Conservation (phyloP, 2,888 invertebrate species). For the Plebejus argus region DNA sequence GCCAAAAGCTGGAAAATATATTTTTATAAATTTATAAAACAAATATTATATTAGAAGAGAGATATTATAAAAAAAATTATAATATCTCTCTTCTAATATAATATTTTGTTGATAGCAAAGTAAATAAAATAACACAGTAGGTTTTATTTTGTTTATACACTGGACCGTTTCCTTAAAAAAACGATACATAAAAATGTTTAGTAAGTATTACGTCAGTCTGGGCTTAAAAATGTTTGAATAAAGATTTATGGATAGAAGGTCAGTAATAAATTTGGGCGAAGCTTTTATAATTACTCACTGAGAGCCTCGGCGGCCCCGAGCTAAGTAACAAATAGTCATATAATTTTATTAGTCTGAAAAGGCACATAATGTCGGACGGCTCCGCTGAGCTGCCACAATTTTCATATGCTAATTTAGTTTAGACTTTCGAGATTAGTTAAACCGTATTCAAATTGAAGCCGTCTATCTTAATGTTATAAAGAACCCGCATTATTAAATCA, state of each 20-base stretch:
- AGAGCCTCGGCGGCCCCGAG: constrained; percentile 46
- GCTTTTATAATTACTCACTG: constrained; percentile 59
- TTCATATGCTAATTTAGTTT: constrained; percentile 27
- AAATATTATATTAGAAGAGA: too few species aligned
- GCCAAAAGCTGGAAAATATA: not conserved
- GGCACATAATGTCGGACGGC: constrained; percentile 35
- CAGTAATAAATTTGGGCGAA: constrained; percentile 57
- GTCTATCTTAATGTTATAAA: constrained; percentile 10
- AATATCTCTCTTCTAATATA: too few species aligned
- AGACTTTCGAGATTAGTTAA: constrained; percentile 25
- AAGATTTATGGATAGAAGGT: constrained; percentile 52
- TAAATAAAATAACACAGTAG: too few species aligned
- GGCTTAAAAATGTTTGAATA: constrained; percentile 49
- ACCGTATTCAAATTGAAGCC: constrained; percentile 3
- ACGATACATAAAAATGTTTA: not conserved
- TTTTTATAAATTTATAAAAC: too few species aligned
- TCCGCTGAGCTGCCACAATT: constrained; percentile 28
- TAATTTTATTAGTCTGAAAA: constrained; percentile 60
- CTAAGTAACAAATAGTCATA: constrained; percentile 61
- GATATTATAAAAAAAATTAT: too few species aligned
- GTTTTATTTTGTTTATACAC: too few species aligned
- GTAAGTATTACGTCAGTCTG: not conserved
- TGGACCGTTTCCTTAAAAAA: not conserved
- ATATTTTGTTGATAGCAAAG: too few species aligned
- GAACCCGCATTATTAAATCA: not conserved